phyloP scores from a whole-genome alignment of 2,113 vertebrate genomes.

The Rhodinocichla rosea region DNA sequence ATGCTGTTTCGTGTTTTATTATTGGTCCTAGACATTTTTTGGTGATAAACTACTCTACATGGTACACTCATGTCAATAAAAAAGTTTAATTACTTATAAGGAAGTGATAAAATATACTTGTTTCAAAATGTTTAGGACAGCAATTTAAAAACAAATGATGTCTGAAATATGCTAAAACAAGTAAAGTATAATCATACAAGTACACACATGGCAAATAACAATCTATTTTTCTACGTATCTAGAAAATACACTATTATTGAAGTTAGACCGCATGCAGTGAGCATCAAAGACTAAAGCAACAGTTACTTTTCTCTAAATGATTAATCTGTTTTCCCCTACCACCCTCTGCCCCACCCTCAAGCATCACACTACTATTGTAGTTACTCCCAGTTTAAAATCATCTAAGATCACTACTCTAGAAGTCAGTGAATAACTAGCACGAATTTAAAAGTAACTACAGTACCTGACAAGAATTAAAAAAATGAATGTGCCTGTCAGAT shows the following conservation, averaged over 20 bases:
- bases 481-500: background rate
- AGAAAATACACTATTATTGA: background rate
- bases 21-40: background rate
- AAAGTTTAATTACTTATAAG: background rate
- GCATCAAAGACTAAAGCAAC: background rate
- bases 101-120: background rate
- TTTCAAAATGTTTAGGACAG: background rate
- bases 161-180: background rate
- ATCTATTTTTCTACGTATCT: background rate
- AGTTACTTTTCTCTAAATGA: background rate
- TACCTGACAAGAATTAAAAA: background rate
- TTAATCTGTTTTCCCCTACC: background rate
- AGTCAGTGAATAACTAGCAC: background rate
- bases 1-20: background rate
- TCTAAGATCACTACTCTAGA: background rate
- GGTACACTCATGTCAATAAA: background rate
- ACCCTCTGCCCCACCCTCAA: background rate
- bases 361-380: background rate
- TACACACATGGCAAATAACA: background rate
- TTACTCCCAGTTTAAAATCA: background rate
- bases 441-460: background rate
- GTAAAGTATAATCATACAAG: background rate
- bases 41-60: background rate
- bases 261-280: background rate
- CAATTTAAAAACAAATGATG: background rate